Evolutionary conservation across 2,113 vertebrate genomes (phyloP), one percentile per base, ranked within the genome.

Genomic region (Meles meles): DNA sequence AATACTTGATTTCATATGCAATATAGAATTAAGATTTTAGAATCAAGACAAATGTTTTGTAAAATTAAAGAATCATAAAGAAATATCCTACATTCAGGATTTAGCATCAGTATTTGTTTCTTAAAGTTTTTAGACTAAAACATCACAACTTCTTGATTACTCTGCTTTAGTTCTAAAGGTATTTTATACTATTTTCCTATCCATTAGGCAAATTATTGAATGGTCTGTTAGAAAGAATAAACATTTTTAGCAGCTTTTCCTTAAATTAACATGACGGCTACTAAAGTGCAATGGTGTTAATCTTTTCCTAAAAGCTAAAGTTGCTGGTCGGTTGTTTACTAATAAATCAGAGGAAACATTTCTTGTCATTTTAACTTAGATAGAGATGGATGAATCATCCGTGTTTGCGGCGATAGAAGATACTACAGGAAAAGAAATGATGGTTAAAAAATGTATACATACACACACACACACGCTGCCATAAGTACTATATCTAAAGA

Each of bases 261-360:
- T 98, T 99, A 98, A 99, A 98, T 98, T 98, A 98, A 98, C 95
- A 96, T 99, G 98, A 98, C 98, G 99, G 98, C 95, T 98, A 98
- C 97, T 14, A 29, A 95, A 87, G 88, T 97, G 83, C 94, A 94
- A 86, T 37, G 94, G 94, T 97, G 98, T 98, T 99, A 98, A 98
- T 98, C 98, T 99, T 99, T 98, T 98, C 98, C 97, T 99, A 98
- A 99, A 98, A 99, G 99, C 98, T 99, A 98, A 99, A 98, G 98
- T 98, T 98, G 96, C 97, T 99, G 97, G 98, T 98, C 98, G 98
- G 98, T 98, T 98, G 98, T 99, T 99, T 99, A 98, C 98, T 98
- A 98, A 99, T 99, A 99, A 99, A 99, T 98, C 98, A 97, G 98
- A 98, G 97, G 98, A 98, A 98, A 98, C 97, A 98, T 65, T 92